phyloP scores from a whole-genome alignment of 2,797 vertebrate genomes.

The Denticeps clupeoides region DNA sequence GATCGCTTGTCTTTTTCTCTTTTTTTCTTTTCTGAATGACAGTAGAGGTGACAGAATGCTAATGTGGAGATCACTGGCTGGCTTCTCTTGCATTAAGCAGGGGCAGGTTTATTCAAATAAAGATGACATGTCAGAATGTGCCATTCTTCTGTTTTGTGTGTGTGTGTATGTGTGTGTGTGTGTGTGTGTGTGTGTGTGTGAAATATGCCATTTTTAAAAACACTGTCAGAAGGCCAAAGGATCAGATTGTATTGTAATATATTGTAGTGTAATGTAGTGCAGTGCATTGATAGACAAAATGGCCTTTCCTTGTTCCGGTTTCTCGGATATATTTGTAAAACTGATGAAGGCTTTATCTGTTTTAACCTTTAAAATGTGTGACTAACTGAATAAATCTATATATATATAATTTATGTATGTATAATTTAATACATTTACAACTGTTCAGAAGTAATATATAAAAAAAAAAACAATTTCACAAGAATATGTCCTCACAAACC shows the following conservation, averaged over 20 bases:
- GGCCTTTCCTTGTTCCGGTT: neutral
- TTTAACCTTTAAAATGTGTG: too few relatives aligned
- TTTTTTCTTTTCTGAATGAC: slow-evolving; percentile 56
- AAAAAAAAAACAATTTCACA: too few relatives aligned
- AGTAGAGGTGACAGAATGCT: slow-evolving; percentile 67
- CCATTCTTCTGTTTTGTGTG: slow-evolving; percentile 7
- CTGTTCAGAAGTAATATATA: too few relatives aligned
- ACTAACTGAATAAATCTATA: too few relatives aligned
- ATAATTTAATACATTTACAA: too few relatives aligned
- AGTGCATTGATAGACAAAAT: neutral
- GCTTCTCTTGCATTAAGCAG: slow-evolving; percentile 50
- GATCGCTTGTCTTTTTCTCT: slow-evolving; percentile 49
- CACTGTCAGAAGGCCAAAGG: too few relatives aligned
- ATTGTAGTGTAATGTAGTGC: slow-evolving; percentile 12
- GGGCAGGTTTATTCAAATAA: slow-evolving; percentile 57
- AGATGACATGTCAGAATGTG: slow-evolving; percentile 26
- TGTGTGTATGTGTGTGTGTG: slow-evolving; percentile 8
- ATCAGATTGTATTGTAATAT: slow-evolving; percentile 5
- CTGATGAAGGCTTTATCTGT: too few relatives aligned
- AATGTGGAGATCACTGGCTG: slow-evolving; percentile 52
- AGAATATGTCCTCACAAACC: too few relatives aligned
- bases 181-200: too few relatives aligned
- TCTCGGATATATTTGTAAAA: neutral
- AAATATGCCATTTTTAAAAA: too few relatives aligned
- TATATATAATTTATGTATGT: too few relatives aligned